Conservation (phyloP, 2,888 invertebrate genomes). For the Drosophila subsilvestris region DNA sequence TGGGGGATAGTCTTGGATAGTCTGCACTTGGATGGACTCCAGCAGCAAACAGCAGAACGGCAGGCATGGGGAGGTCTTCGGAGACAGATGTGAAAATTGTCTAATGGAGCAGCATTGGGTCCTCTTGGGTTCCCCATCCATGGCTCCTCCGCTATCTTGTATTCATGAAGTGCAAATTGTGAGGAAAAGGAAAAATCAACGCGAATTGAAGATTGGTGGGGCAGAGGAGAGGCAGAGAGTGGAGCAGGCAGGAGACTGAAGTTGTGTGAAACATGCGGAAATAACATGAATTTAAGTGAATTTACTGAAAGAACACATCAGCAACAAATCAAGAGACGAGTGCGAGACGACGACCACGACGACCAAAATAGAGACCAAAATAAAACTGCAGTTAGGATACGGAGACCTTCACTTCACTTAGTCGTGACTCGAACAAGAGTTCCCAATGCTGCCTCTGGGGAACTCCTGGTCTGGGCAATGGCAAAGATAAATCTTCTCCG, state of each 20-base stretch:
- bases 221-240: constrained; percentile 41
- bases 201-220: not conserved
- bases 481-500: constrained; percentile 64
- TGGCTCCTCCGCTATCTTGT: constrained; percentile 42
- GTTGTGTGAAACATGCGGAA: constrained; percentile 72
- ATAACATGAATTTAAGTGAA: constrained; percentile 76
- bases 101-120: constrained; percentile 65
- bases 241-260: constrained; percentile 18
- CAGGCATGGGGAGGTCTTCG: constrained; percentile 24
- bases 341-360: constrained; percentile 6
- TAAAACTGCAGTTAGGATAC: constrained; percentile 27
- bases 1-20: not conserved
- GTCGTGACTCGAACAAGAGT: constrained; percentile 7
- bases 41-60: constrained; percentile 13
- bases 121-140: not conserved
- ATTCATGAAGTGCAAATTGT: constrained; percentile 77
- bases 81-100: constrained; percentile 69
- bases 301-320: constrained; percentile 77
- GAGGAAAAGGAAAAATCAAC: constrained; percentile 48
- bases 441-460: constrained; percentile 19
- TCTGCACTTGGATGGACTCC: constrained; percentile 16
- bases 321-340: constrained; percentile 65
- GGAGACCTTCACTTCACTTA: constrained; percentile 54
- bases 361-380: constrained; percentile 17
- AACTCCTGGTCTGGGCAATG: constrained; percentile 57